Percentiles rank a stretch among this genome's conserved stretches.
Conservation (phyloP, 2,797 vertebrate genomes). For the Hapalemur alaotrensis region DNA sequence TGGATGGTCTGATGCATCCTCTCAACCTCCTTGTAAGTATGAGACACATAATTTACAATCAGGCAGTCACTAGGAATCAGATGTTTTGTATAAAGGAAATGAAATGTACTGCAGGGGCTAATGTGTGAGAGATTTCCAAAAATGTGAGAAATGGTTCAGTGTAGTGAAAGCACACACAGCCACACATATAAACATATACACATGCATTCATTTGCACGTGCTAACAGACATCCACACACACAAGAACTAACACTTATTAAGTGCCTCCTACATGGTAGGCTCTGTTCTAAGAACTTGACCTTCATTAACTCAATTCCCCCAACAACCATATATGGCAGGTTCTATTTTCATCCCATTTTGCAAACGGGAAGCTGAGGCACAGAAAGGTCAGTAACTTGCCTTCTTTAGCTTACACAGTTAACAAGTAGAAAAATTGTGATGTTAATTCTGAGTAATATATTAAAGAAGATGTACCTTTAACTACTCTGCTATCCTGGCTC, state of each 20-base stretch:
- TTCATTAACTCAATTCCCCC: neutral
- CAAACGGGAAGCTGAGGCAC: neutral
- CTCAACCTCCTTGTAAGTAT: slow-evolving; percentile 1
- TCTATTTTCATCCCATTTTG: slow-evolving; percentile 2
- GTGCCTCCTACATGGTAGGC: neutral
- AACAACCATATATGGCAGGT: neutral
- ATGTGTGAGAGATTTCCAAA: slow-evolving; percentile 6
- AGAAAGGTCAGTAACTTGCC: neutral
- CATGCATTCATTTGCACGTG: neutral
- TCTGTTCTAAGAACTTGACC: neutral
- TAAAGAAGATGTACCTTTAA: neutral
- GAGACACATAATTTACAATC: neutral
- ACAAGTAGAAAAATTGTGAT: neutral
- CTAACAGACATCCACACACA: neutral
- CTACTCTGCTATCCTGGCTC: neutral
- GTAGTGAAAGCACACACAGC: neutral
- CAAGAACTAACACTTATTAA: neutral
- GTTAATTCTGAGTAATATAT: neutral
- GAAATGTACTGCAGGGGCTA: neutral
- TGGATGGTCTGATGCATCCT: neutral
- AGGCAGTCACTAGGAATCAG: slow-evolving; percentile 21
- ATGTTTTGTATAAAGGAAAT: slow-evolving; percentile 15
- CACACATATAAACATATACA: neutral
- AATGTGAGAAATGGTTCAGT: neutral
- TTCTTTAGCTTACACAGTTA: neutral